phyloP scores from a whole-genome alignment of 2,888 invertebrate species.

The Synanthedon andrenaeformis region DNA sequence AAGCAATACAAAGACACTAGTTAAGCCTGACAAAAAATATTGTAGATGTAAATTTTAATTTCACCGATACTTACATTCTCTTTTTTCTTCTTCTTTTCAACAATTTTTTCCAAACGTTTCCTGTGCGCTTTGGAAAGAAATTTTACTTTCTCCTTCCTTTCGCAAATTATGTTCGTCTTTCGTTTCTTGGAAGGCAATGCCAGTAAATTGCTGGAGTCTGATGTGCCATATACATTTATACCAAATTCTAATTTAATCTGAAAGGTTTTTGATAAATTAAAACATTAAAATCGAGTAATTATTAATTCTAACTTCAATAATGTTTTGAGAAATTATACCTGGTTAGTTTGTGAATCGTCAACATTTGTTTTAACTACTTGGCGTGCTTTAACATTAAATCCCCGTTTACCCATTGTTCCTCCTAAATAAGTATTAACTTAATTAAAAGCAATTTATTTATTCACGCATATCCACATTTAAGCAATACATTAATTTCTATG shows the following conservation, averaged over 20 bases:
- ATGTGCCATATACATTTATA: conserved; percentile 69
- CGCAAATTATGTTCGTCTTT: conserved; percentile 75
- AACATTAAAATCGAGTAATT: neutral
- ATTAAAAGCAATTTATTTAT: neutral
- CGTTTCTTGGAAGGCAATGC: conserved; percentile 87
- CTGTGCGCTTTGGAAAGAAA: conserved; percentile 89
- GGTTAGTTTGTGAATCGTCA: conserved; percentile 76
- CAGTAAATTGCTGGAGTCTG: conserved; percentile 80
- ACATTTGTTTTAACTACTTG: conserved; percentile 76
- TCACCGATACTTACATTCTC: conserved; percentile 75
- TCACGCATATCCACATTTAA: no score
- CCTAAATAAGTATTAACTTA: neutral
- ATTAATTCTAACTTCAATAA: neutral
- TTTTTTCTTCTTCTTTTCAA: conserved; percentile 91
- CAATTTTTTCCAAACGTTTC: conserved; percentile 86
- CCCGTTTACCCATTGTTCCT: conserved; percentile 75
- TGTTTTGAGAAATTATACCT: conserved; percentile 55
- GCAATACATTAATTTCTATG: no score
- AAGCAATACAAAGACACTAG: no score
- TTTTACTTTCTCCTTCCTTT: conserved; percentile 68
- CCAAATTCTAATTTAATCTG: conserved; percentile 78
- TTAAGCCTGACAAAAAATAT: no score
- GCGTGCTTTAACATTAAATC: conserved; percentile 82
- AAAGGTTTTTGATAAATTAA: conserved; percentile 4
- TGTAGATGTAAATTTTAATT: no score